Conservation (phyloP, 2,888 invertebrate genomes). For the Notocelia uddmanniana region DNA sequence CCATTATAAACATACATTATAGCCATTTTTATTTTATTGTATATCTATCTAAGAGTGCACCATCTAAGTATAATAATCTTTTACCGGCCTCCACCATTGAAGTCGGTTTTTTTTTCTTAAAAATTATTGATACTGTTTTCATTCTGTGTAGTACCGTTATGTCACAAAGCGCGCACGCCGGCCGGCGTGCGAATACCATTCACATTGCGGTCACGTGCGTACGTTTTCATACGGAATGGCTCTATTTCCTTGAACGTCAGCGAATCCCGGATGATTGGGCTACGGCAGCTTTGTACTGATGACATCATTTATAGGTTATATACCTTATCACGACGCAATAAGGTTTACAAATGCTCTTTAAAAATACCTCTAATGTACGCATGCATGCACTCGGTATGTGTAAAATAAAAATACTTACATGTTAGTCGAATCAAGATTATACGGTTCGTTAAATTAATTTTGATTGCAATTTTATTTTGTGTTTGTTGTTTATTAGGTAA, state of each 20-base stretch:
- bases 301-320: conserved; percentile 1
- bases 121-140: not conserved
- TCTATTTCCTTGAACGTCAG: conserved; percentile 39
- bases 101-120: too few relatives aligned
- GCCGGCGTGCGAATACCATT: conserved; percentile 36
- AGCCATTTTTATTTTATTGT: too few relatives aligned
- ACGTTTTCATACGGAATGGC: conserved; percentile 37
- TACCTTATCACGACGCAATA: not conserved
- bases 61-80: too few relatives aligned
- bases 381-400: not conserved
- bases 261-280: conserved; percentile 28
- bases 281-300: not conserved
- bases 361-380: not conserved
- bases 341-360: not conserved
- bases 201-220: conserved; percentile 33
- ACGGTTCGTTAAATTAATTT: too few relatives aligned
- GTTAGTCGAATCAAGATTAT: not conserved
- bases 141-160: conserved; percentile 27
- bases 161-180: conserved; percentile 41
- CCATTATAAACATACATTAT: too few relatives aligned
- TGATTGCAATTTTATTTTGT: too few relatives aligned
- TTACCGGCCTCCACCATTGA: too few relatives aligned
- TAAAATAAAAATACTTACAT: not conserved
- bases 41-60: too few relatives aligned
- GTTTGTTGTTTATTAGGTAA: too few relatives aligned